Evolutionary conservation across 1,140 invertebrate species (phyloP).

Genomic region (Hypsibius dujardini): DNA sequence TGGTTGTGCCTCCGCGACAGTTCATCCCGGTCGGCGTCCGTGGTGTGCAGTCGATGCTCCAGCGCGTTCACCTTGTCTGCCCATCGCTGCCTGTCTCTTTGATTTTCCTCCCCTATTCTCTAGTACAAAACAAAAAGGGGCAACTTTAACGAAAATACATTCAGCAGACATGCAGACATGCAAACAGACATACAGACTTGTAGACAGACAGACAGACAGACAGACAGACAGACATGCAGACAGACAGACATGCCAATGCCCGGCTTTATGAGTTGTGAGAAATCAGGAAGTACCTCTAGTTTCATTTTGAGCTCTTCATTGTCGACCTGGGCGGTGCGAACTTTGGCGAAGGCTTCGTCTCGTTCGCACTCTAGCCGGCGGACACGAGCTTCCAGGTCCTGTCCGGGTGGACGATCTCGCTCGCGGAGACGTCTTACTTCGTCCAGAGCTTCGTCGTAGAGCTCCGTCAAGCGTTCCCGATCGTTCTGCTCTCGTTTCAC

Average conservation of each 20-base stretch:
- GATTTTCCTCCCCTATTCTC: neutral
- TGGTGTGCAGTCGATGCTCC: constrained; percentile 1
- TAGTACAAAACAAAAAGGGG: too few species aligned
- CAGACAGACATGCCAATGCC: too few species aligned
- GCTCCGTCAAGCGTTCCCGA: constrained; percentile 1
- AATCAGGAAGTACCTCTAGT: neutral
- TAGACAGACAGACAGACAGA: too few species aligned
- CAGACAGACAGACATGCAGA: too few species aligned
- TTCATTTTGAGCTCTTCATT: neutral
- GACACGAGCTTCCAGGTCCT: neutral
- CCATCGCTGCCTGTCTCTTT: neutral
- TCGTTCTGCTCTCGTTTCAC: neutral
- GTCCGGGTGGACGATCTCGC: neutral
- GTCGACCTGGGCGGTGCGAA: constrained; percentile 8
- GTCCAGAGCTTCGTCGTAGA: neutral
- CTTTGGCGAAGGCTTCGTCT: constrained; percentile 2
- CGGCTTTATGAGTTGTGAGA: too few species aligned
- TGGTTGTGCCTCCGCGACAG: neutral
- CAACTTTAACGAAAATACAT: too few species aligned
- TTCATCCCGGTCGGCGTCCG: neutral
- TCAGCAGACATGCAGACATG: too few species aligned
- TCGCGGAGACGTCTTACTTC: neutral
- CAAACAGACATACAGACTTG: too few species aligned
- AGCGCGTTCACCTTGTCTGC: neutral
- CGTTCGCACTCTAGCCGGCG: constrained; percentile 7